A percentile compares a stretch with the other conserved stretches of the same genome.
These are phyloP conservation scores for Hyaena hyaena DNA, from an alignment of 2,113 vertebrate genomes.

Conservation along the genomic window DNA sequence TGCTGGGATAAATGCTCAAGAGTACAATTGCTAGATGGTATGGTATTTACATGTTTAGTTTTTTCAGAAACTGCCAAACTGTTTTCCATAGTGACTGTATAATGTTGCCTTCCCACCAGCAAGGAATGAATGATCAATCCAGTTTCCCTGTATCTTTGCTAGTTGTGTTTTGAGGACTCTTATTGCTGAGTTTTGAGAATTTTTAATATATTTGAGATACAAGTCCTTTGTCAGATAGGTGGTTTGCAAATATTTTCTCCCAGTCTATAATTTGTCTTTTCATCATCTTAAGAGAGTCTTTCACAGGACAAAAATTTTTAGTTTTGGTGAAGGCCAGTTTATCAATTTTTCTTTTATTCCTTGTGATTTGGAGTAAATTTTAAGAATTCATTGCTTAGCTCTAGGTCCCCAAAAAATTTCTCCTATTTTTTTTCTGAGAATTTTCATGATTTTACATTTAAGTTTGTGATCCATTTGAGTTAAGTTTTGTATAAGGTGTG, in stretches of 20 bases:
- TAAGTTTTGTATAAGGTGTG: neutral
- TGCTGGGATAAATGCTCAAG: neutral
- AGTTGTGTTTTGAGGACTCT: neutral
- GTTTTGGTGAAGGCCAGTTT: neutral
- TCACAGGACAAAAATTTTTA: neutral
- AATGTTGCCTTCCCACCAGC: neutral
- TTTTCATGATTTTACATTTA: neutral
- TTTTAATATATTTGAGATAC: neutral
- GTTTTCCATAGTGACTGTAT: neutral
- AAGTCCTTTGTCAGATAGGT: neutral
- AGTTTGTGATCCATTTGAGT: neutral
- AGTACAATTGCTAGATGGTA: neutral
- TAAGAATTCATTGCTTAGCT: neutral
- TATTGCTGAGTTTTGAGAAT: neutral
- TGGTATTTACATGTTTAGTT: neutral
- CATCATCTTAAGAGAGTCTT: neutral
- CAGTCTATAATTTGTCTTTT: neutral
- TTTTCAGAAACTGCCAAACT: neutral
- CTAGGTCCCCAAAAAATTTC: neutral
- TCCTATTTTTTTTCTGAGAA: neutral
- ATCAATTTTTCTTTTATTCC: neutral
- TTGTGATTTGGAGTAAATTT: neutral
- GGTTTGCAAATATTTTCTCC: slow-evolving; percentile 41
- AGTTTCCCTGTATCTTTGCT: neutral
- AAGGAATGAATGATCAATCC: neutral